A percentile compares a stretch with the other conserved stretches of the same genome.
Conservation (phyloP, 2,888 invertebrate genomes). For the Pammene aurita region DNA sequence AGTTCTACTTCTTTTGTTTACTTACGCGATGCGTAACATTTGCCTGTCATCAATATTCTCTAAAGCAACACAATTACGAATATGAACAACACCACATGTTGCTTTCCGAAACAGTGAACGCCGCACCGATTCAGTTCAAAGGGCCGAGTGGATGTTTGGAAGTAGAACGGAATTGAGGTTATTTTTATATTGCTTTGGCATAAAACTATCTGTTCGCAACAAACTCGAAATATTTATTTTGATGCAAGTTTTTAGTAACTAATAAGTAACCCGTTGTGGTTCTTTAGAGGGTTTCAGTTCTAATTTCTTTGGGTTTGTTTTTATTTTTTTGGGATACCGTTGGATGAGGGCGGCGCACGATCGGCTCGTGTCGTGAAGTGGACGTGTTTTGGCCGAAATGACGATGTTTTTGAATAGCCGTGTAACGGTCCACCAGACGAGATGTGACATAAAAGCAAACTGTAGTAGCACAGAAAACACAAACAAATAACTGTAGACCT, state of each 20-base stretch:
- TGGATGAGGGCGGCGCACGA: no score
- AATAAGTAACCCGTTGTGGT: no score
- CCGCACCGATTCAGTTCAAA: slow-evolving; percentile 29
- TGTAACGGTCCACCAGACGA: no score
- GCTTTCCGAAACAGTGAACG: slow-evolving; percentile 25
- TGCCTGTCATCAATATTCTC: slow-evolving; percentile 23
- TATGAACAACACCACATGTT: slow-evolving; percentile 18
- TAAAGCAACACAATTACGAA: slow-evolving; percentile 32
- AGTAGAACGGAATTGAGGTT: slow-evolving; percentile 22
- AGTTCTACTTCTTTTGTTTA: background rate
- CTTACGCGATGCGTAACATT: background rate
- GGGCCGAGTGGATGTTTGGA: slow-evolving; percentile 12
- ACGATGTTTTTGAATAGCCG: no score
- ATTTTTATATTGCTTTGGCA: slow-evolving; percentile 9
- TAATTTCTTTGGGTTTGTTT: no score
- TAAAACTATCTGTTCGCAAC: background rate
- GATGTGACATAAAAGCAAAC: no score
- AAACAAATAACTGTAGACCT: background rate
- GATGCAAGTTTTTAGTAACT: no score
- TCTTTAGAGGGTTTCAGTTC: no score
- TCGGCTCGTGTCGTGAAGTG: no score
- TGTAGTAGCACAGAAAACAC: background rate
- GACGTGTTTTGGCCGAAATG: no score
- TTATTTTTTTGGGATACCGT: no score
- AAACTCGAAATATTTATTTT: background rate